These are phyloP conservation scores for Enteromius viviparus DNA, from an alignment of 2,797 vertebrate species.

Conservation along the genomic window DNA sequence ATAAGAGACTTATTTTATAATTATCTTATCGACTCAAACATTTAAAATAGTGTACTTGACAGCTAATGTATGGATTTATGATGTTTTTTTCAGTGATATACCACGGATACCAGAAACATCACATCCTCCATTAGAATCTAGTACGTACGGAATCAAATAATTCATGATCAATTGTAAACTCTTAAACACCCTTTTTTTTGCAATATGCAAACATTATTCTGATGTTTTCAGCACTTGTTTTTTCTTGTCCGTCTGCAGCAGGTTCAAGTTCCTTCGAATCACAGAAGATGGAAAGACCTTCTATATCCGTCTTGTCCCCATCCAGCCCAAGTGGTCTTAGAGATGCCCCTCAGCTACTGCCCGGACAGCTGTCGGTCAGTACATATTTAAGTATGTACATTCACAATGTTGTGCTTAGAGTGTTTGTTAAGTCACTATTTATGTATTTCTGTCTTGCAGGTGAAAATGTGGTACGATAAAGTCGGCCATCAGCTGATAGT, in stretches of 20 bases:
- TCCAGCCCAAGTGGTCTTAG: constrained; percentile 92
- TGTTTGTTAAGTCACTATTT: constrained; percentile 17
- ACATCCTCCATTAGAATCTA: constrained; percentile 97
- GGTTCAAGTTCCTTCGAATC: constrained; percentile 99
- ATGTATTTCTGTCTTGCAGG: constrained; percentile 71
- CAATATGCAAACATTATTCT: not conserved
- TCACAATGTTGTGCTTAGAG: not conserved
- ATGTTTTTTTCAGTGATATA: constrained; percentile 88
- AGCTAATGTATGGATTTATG: constrained; percentile 3
- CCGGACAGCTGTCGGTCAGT: constrained; percentile 93
- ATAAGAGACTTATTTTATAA: not conserved
- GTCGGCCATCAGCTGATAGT: constrained; percentile 96
- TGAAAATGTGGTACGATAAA: constrained; percentile 98
- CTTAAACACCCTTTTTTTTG: not conserved
- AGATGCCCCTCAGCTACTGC: constrained; percentile 92
- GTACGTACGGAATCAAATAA: constrained; percentile 79
- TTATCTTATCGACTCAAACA: not conserved
- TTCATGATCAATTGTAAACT: not conserved
- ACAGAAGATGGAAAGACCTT: constrained; percentile 98
- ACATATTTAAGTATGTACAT: not conserved
- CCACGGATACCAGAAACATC: constrained; percentile 98
- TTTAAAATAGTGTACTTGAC: not conserved
- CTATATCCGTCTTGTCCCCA: constrained; percentile 96
- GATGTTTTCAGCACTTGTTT: not conserved
- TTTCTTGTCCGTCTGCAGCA: constrained; percentile 68